Percentiles rank a stretch among this genome's conserved stretches.
phyloP scores from a whole-genome alignment of 2,797 vertebrate species.

The Acipenser oxyrinchus region DNA sequence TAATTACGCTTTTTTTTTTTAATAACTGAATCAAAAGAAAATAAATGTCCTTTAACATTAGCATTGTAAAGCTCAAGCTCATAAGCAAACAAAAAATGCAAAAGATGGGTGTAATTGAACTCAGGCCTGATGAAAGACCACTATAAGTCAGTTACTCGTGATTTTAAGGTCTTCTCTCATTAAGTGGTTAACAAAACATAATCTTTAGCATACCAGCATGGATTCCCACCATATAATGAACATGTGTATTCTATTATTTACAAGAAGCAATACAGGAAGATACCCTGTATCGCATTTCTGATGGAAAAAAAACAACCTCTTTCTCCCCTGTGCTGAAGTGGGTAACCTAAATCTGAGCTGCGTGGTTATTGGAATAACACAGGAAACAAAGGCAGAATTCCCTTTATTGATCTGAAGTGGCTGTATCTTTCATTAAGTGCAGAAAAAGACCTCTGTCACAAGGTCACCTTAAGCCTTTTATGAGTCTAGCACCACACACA shows the following conservation, averaged over 20 bases:
- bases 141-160: background rate
- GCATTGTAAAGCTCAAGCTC: background rate
- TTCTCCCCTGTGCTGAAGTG: conserved; percentile 31
- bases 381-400: conserved; percentile 58
- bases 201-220: conserved; percentile 27
- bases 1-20: background rate
- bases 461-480: conserved; percentile 45
- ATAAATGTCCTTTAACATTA: background rate
- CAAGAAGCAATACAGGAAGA: conserved; percentile 53
- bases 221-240: conserved; percentile 38
- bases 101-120: background rate
- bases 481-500: conserved; percentile 20
- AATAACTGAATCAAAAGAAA: background rate
- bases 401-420: conserved; percentile 37
- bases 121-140: background rate
- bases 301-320: conserved; percentile 44
- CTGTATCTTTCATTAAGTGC: conserved; percentile 46
- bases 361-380: conserved; percentile 60
- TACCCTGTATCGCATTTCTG: conserved; percentile 56
- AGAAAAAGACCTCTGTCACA: conserved; percentile 28
- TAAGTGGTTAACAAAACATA: background rate
- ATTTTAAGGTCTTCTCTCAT: background rate
- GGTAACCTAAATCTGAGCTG: conserved; percentile 53
- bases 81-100: background rate
- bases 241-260: conserved; percentile 60